Evolutionary conservation across 2,113 vertebrate genomes (phyloP).

Genomic region (Motacilla tschutschensis): DNA sequence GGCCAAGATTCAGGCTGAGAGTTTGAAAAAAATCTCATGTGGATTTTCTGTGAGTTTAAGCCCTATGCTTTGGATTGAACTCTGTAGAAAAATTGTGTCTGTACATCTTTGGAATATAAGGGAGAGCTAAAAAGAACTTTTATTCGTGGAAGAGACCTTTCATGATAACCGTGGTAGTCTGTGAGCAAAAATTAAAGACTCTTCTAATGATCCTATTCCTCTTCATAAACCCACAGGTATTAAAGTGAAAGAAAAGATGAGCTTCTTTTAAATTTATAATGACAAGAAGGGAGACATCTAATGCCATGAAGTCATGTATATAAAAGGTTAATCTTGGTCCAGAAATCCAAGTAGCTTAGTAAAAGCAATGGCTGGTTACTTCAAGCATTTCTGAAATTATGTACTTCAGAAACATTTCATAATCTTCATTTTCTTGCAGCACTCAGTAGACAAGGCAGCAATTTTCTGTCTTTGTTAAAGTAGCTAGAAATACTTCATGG

Average conservation of each 20-base stretch:
- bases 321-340: background rate
- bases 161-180: background rate
- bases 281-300: background rate
- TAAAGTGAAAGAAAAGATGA: background rate
- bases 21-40: background rate
- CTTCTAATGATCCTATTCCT: background rate
- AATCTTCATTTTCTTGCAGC: background rate
- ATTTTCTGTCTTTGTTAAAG: conserved; percentile 8
- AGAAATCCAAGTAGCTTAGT: background rate
- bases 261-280: background rate
- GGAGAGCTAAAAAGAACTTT: background rate
- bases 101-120: background rate
- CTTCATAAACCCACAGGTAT: background rate
- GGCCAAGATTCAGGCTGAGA: background rate
- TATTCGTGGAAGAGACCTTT: background rate
- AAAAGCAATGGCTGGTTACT: background rate
- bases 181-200: background rate
- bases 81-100: background rate
- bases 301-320: background rate
- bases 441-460: background rate
- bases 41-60: background rate
- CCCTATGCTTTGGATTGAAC: background rate
- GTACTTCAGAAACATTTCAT: background rate
- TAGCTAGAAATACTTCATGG: background rate
- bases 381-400: background rate